These are phyloP conservation scores for Polypedilum pembai DNA, from an alignment of 1,140 invertebrate genomes.

Conservation along the genomic window DNA sequence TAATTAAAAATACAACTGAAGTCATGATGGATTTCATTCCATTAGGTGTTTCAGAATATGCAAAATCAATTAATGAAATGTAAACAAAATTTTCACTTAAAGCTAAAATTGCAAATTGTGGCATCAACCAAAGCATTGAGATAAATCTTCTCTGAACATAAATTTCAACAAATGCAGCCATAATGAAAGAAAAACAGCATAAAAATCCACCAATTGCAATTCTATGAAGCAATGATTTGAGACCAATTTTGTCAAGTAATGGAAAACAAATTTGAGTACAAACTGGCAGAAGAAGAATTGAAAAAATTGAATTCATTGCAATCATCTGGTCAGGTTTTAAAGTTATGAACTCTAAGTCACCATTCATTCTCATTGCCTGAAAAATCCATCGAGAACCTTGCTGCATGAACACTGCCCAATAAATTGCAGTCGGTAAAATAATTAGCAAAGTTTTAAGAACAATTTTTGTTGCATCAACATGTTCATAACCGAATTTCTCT, in stretches of 20 bases:
- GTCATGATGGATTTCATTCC: conserved; percentile 84
- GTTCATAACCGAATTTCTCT: conserved; percentile 52
- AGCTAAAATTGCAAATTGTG: conserved; percentile 76
- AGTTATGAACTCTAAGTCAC: conserved; percentile 45
- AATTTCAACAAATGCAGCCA: conserved; percentile 27
- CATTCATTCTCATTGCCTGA: conserved; percentile 62
- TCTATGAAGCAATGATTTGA: conserved; percentile 52
- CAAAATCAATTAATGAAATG: conserved; percentile 79
- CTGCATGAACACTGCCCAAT: conserved; percentile 59
- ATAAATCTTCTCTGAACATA: conserved; percentile 42
- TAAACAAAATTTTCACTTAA: conserved; percentile 75
- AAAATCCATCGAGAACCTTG: conserved; percentile 62
- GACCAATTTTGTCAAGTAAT: conserved; percentile 36
- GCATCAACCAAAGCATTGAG: conserved; percentile 69
- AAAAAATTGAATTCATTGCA: conserved; percentile 57
- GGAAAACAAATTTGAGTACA: conserved; percentile 54
- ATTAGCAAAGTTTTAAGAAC: conserved; percentile 39
- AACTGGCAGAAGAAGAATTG: conserved; percentile 58
- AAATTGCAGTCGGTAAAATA: conserved; percentile 60
- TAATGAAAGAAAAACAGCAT: conserved; percentile 51
- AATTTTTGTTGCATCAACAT: conserved; percentile 41
- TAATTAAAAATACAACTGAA: conserved; percentile 75
- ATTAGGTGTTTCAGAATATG: conserved; percentile 73
- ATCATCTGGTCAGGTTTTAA: conserved; percentile 59
- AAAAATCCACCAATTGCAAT: conserved; percentile 60